Base-by-base conservation (phyloP, 2,888 invertebrate species). In the Megastigmus dorsalis region DNA sequence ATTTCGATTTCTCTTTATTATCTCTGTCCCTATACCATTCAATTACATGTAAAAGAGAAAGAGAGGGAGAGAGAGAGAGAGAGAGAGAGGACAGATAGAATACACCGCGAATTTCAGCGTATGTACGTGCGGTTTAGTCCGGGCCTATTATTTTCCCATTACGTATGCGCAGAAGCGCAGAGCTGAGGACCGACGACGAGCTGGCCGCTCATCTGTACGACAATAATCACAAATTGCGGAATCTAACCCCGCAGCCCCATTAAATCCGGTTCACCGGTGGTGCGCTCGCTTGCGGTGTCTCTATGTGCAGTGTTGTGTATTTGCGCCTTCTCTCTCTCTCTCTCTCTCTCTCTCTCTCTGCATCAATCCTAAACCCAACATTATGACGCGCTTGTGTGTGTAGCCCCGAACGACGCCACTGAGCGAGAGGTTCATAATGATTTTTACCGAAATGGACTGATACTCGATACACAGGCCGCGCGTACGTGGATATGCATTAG, bases 151-250 rank as follows among this genome's bases (percentile, higher is more conserved):
- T 65, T 72, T 63, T 57, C 57, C 33, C 45, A 45, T 66, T 59
- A 67, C 18, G 13, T 52, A 45, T 52, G 43, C 59, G 33, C 43
- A n/a, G n/a, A n/a, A n/a, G n/a, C n/a, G n/a, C n/a, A n/a, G n/a
- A n/a, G n/a, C n/a, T n/a, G n/a, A n/a, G n/a, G n/a, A n/a, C n/a
- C n/a, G n/a, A n/a, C n/a, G n/a, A n/a, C n/a, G 30, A 9, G 18
- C 23, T 33, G 15, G 6, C 13, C 9, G 15, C 28, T 59, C 43
- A 43, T 20, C 41, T 13, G 43, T 26, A 15, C 30, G 18, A 45
- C 59, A 67, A 67, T 73, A 54, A 73, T 73, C 62, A 18, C 66
- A 54, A 67, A 62, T 73, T 67, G 67, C 48, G 67, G n/a, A 67
- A 48, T 52, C 23, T 15, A n/a, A 9, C 13, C 38, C 6, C 13